These are phyloP conservation scores for Ethmia dodecea DNA, from an alignment of 2,888 invertebrate species.

Conservation along the genomic window DNA sequence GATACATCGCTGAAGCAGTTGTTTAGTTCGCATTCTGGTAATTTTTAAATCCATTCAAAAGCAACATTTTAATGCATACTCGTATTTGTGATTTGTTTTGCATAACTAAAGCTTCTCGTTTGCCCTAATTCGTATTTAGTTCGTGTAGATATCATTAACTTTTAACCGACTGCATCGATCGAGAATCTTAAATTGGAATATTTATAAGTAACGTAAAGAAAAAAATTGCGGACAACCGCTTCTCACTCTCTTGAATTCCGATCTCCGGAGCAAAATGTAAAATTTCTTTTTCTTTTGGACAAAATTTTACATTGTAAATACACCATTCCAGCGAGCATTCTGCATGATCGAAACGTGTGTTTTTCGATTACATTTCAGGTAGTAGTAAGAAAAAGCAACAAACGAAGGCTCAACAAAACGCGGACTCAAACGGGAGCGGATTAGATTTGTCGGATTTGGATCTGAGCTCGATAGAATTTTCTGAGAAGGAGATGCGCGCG, in stretches of 20 bases:
- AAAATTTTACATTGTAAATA: conserved; percentile 57
- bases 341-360: conserved; percentile 77
- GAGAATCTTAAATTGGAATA: too few species aligned
- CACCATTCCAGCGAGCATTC: conserved; percentile 65
- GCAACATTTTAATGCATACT: conserved; percentile 76
- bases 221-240: too few species aligned
- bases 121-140: conserved; percentile 54
- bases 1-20: conserved; percentile 57
- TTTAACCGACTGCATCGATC: conserved; percentile 54
- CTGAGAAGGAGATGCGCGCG: conserved; percentile 82
- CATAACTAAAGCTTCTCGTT: conserved; percentile 60
- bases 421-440: conserved; percentile 42
- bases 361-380: conserved; percentile 73
- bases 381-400: conserved; percentile 63
- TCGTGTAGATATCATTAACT: conserved; percentile 57
- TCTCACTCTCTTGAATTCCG: neutral
- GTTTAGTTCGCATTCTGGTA: conserved; percentile 58
- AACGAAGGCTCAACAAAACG: conserved; percentile 31
- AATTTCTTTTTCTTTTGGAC: neutral
- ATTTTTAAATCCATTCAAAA: conserved; percentile 40
- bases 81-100: conserved; percentile 61
- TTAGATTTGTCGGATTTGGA: conserved; percentile 81
- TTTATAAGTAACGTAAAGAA: too few species aligned
- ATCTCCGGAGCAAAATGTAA: neutral
- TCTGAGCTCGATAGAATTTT: conserved; percentile 81